These are phyloP conservation scores for Amblyornis subalaris DNA, from an alignment of 2,113 vertebrate genomes.

Conservation along the genomic window DNA sequence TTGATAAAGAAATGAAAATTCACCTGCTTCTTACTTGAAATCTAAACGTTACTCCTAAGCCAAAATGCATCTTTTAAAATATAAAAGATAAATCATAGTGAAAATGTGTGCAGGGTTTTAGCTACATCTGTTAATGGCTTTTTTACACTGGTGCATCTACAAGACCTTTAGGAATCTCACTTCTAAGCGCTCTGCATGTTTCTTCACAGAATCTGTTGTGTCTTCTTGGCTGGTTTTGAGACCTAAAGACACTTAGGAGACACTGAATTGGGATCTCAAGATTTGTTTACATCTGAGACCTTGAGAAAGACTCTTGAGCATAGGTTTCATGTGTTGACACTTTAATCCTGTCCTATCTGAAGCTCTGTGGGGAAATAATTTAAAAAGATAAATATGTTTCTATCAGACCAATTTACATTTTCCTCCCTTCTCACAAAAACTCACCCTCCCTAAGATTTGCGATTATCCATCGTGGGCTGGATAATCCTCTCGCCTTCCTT, in stretches of 20 bases:
- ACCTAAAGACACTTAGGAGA: neutral
- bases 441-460: neutral
- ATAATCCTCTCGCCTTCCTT: neutral
- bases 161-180: neutral
- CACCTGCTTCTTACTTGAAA: neutral
- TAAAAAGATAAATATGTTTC: neutral
- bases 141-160: neutral
- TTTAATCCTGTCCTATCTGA: neutral
- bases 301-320: neutral
- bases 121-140: neutral
- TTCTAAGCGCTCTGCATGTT: neutral
- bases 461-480: neutral
- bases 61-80: neutral
- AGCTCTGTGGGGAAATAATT: neutral
- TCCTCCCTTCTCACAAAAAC: neutral
- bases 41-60: neutral
- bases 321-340: neutral
- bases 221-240: neutral
- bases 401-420: neutral
- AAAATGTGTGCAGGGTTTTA: neutral
- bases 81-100: neutral
- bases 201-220: neutral
- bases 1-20: neutral
- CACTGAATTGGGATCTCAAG: neutral
- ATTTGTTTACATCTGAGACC: neutral